Conservation (phyloP, 2,888 invertebrate genomes). For the Lasioglossum leucozonium region DNA sequence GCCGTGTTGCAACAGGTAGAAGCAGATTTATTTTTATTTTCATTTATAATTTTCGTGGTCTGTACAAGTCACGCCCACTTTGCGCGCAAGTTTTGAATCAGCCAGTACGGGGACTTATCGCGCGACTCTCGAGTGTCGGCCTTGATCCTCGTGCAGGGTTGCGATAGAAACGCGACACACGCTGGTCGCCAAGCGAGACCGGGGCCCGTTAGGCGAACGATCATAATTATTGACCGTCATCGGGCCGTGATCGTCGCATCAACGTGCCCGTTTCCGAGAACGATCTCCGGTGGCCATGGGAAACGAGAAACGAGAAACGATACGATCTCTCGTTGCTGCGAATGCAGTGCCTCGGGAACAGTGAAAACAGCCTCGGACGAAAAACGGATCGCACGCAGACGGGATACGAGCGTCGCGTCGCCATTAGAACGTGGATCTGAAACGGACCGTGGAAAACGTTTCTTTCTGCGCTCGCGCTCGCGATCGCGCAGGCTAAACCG, state of each 20-base stretch:
- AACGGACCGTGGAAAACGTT: slow-evolving; percentile 30
- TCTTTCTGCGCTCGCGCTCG: slow-evolving; percentile 39
- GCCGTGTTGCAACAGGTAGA: no score
- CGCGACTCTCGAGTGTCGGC: slow-evolving; percentile 2
- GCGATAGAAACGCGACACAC: slow-evolving; percentile 3
- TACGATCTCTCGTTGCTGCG: background rate
- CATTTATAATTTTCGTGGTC: background rate
- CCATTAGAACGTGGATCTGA: slow-evolving; percentile 29
- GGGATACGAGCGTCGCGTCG: background rate
- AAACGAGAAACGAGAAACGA: background rate
- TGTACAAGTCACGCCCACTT: background rate
- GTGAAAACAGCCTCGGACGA: background rate
- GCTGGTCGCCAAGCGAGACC: background rate
- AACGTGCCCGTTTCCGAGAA: background rate
- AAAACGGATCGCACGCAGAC: slow-evolving; percentile 7
- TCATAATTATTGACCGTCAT: slow-evolving; percentile 22
- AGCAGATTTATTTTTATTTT: no score
- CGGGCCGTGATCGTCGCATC: slow-evolving; percentile 12
- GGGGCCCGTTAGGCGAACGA: slow-evolving; percentile 9
- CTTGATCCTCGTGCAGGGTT: slow-evolving; percentile 21
- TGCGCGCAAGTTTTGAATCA: background rate
- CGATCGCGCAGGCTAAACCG: slow-evolving; percentile 35
- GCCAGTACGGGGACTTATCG: background rate
- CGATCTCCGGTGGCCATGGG: background rate
- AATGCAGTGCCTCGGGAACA: background rate